phyloP scores from a whole-genome alignment of 2,888 invertebrate species.

The Erebia aethiops region DNA sequence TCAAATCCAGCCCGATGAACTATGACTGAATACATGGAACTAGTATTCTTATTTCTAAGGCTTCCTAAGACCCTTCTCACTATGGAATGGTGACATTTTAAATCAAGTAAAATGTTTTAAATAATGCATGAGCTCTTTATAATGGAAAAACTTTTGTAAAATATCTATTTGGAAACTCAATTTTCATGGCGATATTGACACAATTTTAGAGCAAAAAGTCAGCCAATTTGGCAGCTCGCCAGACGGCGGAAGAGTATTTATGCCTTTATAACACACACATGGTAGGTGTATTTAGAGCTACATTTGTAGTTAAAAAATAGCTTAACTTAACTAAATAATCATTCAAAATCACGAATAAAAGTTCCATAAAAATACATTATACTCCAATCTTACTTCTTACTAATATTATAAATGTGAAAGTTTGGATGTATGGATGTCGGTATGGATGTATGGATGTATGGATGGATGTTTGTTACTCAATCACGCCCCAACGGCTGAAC shows the following conservation, averaged over 20 bases:
- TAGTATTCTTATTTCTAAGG: too few relatives aligned
- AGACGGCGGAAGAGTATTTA: slow-evolving; percentile 27
- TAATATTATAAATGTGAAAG: too few relatives aligned
- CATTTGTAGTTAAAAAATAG: slow-evolving; percentile 3
- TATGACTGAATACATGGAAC: too few relatives aligned
- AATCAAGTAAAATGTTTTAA: neutral
- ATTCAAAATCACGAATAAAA: too few relatives aligned
- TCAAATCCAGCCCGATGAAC: too few relatives aligned
- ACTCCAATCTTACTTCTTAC: too few relatives aligned
- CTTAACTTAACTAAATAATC: too few relatives aligned
- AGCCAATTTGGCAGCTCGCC: slow-evolving; percentile 38
- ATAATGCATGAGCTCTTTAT: neutral
- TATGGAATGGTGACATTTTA: neutral
- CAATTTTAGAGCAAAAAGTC: slow-evolving; percentile 33
- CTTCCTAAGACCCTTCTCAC: neutral
- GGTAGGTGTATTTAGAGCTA: slow-evolving; percentile 16
- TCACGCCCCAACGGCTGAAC: too few relatives aligned
- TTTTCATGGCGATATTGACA: slow-evolving; percentile 27
- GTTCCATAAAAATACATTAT: too few relatives aligned
- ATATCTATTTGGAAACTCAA: slow-evolving; percentile 24
- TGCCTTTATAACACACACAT: slow-evolving; percentile 22
- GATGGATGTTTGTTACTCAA: too few relatives aligned
- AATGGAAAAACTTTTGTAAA: slow-evolving; percentile 18
- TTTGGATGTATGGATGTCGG: too few relatives aligned
- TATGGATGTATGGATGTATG: too few relatives aligned